Evolutionary conservation across 2,888 invertebrate species (phyloP).

Genomic region (Drosophila basisetae): DNA sequence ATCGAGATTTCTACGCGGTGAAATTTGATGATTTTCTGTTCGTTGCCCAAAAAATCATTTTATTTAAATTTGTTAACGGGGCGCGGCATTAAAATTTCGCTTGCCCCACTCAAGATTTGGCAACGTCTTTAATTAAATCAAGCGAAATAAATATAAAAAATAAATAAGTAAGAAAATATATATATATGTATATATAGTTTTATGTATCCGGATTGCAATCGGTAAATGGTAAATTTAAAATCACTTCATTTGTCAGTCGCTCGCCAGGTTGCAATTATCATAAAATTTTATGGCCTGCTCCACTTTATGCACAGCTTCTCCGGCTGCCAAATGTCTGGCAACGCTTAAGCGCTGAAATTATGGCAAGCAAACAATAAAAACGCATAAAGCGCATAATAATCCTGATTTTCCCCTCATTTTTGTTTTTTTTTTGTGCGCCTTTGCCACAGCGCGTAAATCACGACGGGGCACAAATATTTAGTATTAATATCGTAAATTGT

Average conservation of each 20-base stretch:
- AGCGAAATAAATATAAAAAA: conserved; percentile 46
- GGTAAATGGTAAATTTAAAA: conserved; percentile 54
- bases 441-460: conserved; percentile 63
- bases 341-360: conserved; percentile 76
- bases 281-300: conserved; percentile 80
- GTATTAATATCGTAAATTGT: conserved; percentile 83
- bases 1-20: conserved; percentile 49
- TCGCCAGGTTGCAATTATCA: conserved; percentile 76
- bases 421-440: not conserved
- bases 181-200: conserved; percentile 2
- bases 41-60: conserved; percentile 29
- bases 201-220: conserved; percentile 26
- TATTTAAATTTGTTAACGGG: conserved; percentile 52
- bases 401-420: conserved; percentile 41
- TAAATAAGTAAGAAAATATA: conserved; percentile 20
- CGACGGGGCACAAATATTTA: conserved; percentile 83
- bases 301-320: conserved; percentile 66
- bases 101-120: conserved; percentile 44
- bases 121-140: conserved; percentile 73
- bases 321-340: conserved; percentile 39
- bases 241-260: conserved; percentile 77
- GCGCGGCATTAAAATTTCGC: conserved; percentile 52
- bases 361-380: conserved; percentile 76
- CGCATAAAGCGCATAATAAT: conserved; percentile 75
- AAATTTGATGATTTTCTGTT: conserved; percentile 39